Evolutionary conservation across 2,888 invertebrate species (phyloP).

Genomic region (Luffia ferchaultella): DNA sequence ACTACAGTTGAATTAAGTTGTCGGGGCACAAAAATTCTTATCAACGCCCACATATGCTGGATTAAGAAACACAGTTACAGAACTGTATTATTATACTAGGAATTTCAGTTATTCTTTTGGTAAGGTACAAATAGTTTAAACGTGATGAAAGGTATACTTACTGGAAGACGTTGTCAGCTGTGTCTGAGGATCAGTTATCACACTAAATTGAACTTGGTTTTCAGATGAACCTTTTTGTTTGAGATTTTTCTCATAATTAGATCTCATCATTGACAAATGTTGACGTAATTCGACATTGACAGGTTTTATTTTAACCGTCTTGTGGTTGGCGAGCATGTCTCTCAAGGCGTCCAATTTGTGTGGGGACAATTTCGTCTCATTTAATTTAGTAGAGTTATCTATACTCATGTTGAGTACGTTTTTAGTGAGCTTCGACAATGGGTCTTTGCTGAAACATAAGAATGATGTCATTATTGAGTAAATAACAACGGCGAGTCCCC

Average conservation of each 20-base stretch:
- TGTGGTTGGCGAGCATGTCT: conserved; percentile 56
- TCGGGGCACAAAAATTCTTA: too few relatives aligned
- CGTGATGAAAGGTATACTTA: too few relatives aligned
- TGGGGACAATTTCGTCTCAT: conserved; percentile 43
- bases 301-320: conserved; percentile 58
- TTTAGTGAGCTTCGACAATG: conserved; percentile 53
- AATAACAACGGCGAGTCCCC: too few relatives aligned
- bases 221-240: conserved; percentile 24
- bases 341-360: conserved; percentile 60
- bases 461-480: too few relatives aligned
- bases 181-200: not conserved
- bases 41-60: too few relatives aligned
- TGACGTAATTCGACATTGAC: conserved; percentile 50
- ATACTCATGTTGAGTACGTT: conserved; percentile 60
- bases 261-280: conserved; percentile 37
- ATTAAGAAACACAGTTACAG: too few relatives aligned
- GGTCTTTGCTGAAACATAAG: conserved; percentile 31
- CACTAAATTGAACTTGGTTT: too few relatives aligned
- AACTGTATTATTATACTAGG: too few relatives aligned
- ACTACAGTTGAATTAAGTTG: too few relatives aligned
- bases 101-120: too few relatives aligned
- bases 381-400: conserved; percentile 38
- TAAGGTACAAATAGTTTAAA: too few relatives aligned
- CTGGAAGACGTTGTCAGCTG: too few relatives aligned
- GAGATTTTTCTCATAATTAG: conserved; percentile 39